Evolutionary conservation across 2,797 vertebrate genomes (phyloP).

Genomic region (Helostoma temminkii): DNA sequence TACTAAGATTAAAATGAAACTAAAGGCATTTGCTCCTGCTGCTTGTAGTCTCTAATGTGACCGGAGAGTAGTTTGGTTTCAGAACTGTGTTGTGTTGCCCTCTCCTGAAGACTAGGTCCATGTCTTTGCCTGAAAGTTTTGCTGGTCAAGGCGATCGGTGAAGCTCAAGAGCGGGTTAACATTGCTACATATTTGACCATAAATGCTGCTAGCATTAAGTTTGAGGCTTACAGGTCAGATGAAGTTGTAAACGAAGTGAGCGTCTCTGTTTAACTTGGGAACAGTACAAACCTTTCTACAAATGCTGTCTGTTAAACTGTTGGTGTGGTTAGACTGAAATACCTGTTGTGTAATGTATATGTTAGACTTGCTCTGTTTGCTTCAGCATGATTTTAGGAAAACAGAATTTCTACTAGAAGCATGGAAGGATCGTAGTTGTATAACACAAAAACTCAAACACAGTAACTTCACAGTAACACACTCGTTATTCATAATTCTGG

Average conservation of each 20-base stretch:
- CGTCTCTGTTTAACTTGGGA: constrained; percentile 28
- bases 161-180: constrained; percentile 11
- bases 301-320: constrained; percentile 3
- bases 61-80: constrained; percentile 13
- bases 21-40: constrained; percentile 10
- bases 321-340: constrained; percentile 4
- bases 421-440: constrained; percentile 5
- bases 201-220: constrained; percentile 48
- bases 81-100: background rate
- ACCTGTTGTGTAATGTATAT: constrained; percentile 10
- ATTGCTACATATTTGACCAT: constrained; percentile 25
- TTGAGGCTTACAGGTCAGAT: constrained; percentile 6
- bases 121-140: constrained; percentile 38
- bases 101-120: background rate
- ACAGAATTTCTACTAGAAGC: background rate
- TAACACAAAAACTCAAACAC: background rate
- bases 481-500: background rate
- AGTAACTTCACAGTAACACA: constrained; percentile 10
- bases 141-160: constrained; percentile 70
- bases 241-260: too few species aligned
- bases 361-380: background rate
- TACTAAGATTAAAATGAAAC: background rate
- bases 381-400: constrained; percentile 14
- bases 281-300: constrained; percentile 1
- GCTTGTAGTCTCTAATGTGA: constrained; percentile 18